phyloP scores from a whole-genome alignment of 2,888 invertebrate species.

The Sipunculus nudus region DNA sequence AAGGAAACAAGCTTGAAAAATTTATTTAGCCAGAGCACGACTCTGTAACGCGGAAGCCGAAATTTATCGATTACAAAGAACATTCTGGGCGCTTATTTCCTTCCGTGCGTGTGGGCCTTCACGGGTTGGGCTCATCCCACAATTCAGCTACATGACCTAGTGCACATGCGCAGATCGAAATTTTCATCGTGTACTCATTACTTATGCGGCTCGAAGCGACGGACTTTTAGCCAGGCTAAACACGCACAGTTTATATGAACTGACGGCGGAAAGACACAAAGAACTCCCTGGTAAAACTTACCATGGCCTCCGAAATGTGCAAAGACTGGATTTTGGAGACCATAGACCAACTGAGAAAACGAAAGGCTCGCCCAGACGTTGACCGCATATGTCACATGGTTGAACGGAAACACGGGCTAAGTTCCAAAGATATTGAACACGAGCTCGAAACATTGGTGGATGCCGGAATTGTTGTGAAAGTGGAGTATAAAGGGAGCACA shows the following conservation, averaged over 20 bases:
- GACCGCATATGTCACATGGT: conserved; percentile 85
- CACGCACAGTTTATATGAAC: not conserved
- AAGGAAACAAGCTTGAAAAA: too few relatives aligned
- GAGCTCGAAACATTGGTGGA: conserved; percentile 81
- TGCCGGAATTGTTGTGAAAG: conserved; percentile 80
- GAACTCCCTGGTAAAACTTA: not conserved
- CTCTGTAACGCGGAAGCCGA: too few relatives aligned
- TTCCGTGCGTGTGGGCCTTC: too few relatives aligned
- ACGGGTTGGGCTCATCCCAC: too few relatives aligned
- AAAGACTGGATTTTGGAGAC: conserved; percentile 83
- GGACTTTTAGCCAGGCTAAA: conserved; percentile 14
- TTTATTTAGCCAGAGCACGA: too few relatives aligned
- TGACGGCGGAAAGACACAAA: not conserved
- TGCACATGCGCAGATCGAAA: conserved; percentile 43
- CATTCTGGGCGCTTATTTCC: too few relatives aligned
- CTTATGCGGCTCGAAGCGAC: conserved; percentile 16
- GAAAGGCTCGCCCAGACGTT: conserved; percentile 86
- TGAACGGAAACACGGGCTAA: conserved; percentile 78
- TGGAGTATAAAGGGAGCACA: conserved; percentile 86
- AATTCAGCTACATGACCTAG: conserved; percentile 43
- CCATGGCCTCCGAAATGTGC: conserved; percentile 52
- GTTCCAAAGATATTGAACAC: conserved; percentile 71
- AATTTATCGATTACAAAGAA: too few relatives aligned
- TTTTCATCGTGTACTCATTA: conserved; percentile 34
- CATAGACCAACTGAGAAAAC: conserved; percentile 82